Percentiles rank a stretch among this genome's conserved stretches.
Evolutionary conservation across 2,888 invertebrate genomes (phyloP).

Genomic region (Melinopterus prodromus): DNA sequence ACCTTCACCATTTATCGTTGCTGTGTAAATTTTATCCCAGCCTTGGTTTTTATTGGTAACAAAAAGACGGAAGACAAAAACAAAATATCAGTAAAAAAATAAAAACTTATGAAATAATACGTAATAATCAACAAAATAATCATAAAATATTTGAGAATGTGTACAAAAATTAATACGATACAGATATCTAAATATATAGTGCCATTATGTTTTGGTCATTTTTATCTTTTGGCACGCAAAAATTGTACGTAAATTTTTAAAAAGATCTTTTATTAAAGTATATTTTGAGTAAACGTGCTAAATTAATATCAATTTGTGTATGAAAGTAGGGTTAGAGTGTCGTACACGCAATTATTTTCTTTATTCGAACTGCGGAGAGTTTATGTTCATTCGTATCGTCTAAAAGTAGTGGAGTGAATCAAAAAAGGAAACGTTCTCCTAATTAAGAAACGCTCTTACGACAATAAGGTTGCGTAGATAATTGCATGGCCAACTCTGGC

Average conservation of each 20-base stretch:
- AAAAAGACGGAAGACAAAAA: neutral
- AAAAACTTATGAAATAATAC: neutral
- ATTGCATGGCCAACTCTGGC: too few relatives aligned
- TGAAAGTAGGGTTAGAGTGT: neutral
- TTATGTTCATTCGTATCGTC: too few relatives aligned
- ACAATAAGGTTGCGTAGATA: too few relatives aligned
- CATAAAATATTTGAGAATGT: neutral
- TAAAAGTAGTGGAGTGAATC: too few relatives aligned
- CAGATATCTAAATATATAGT: neutral
- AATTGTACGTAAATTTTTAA: too few relatives aligned
- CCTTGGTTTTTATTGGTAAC: neutral
- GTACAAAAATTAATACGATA: too few relatives aligned
- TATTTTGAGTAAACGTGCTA: neutral
- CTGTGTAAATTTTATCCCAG: neutral
- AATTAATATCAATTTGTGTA: neutral
- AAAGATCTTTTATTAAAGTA: neutral
- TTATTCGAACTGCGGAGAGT: too few relatives aligned
- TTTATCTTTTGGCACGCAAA: neutral
- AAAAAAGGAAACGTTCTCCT: too few relatives aligned
- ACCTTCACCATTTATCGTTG: neutral
- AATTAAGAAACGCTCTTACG: too few relatives aligned
- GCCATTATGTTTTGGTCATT: neutral
- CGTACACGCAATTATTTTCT: too few relatives aligned
- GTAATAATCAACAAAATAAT: neutral
- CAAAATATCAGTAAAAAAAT: neutral